Evolutionary conservation across 2,797 vertebrate species (phyloP).

Genomic region (Sebastes trivittatus): DNA sequence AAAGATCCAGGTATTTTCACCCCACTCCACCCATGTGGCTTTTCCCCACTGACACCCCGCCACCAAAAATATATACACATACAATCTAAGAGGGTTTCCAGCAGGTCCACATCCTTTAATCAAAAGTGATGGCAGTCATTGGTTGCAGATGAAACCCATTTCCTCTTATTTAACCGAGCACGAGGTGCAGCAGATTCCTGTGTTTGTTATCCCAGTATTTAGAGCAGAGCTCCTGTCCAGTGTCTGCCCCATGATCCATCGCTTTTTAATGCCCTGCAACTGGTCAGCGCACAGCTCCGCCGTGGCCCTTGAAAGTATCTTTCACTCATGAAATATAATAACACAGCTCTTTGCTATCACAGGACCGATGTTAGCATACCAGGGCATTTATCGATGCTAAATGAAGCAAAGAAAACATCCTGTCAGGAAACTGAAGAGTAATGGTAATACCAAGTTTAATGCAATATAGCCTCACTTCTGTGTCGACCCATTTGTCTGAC

Average conservation of each 20-base stretch:
- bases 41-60: conserved; percentile 1
- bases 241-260: conserved; percentile 38
- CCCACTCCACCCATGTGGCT: conserved; percentile 31
- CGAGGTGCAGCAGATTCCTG: conserved; percentile 58
- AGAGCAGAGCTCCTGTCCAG: conserved; percentile 26
- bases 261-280: conserved; percentile 35
- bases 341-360: conserved; percentile 24
- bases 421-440: conserved; percentile 53
- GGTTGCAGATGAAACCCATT: conserved; percentile 77
- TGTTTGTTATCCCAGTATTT: conserved; percentile 68
- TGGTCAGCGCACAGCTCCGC: background rate
- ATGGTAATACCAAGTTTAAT: conserved; percentile 52
- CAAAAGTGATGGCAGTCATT: conserved; percentile 71
- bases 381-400: conserved; percentile 37
- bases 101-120: conserved; percentile 67
- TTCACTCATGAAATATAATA: conserved; percentile 43
- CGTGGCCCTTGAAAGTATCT: conserved; percentile 14
- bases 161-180: conserved; percentile 64
- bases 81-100: conserved; percentile 49
- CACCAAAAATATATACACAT: background rate
- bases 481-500: conserved; percentile 46
- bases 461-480: conserved; percentile 28
- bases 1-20: conserved; percentile 50
- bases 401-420: conserved; percentile 65
- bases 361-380: conserved; percentile 36